phyloP scores from a whole-genome alignment of 30 jellyfish, hydroid and myxozoan genomes.

The Mastigias papua region DNA sequence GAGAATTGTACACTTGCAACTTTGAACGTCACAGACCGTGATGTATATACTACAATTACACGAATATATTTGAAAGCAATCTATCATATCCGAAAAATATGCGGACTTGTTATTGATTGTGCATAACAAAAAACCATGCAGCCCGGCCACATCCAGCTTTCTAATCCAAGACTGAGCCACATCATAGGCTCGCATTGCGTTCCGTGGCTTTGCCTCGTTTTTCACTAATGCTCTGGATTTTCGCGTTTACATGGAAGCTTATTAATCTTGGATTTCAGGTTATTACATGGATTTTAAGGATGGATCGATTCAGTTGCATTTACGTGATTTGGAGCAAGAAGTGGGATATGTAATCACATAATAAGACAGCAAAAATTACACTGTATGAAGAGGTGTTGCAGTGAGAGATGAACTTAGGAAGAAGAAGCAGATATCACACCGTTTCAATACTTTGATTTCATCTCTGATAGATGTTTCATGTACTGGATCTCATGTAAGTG shows the following conservation, averaged over 20 bases:
- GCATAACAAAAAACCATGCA: not conserved
- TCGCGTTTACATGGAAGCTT: not conserved
- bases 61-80: not conserved
- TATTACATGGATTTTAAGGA: not conserved
- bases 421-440: too few relatives aligned
- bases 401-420: too few relatives aligned
- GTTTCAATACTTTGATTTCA: too few relatives aligned
- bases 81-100: not conserved
- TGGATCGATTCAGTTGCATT: not conserved
- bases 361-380: not conserved
- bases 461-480: too few relatives aligned
- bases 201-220: not conserved
- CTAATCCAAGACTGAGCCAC: conserved; percentile 25
- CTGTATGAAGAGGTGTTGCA: not conserved
- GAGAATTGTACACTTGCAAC: too few relatives aligned
- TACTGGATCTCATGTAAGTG: too few relatives aligned
- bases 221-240: conserved; percentile 14
- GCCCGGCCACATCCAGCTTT: conserved; percentile 15
- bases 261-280: conserved; percentile 28
- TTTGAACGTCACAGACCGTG: too few relatives aligned
- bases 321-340: not conserved
- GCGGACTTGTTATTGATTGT: not conserved
- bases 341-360: not conserved
- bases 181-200: conserved; percentile 13
- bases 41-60: too few relatives aligned